Conservation (phyloP, 2,888 invertebrate genomes). For the Lamellibrachia satsuma region DNA sequence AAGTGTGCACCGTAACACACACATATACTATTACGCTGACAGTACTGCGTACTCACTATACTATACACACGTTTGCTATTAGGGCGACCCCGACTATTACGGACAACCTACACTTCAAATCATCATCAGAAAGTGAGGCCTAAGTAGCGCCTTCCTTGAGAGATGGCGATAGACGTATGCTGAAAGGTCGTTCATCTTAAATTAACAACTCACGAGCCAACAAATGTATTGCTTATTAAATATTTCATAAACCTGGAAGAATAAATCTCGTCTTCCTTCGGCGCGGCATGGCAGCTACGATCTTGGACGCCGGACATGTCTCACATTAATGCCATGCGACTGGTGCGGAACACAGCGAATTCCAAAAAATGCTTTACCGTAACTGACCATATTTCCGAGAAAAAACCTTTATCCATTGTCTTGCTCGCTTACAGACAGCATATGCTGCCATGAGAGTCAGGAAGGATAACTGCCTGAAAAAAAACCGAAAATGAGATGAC, state of each 20-base stretch:
- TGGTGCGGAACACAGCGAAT: neutral
- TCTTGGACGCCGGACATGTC: neutral
- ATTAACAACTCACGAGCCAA: neutral
- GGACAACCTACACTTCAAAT: neutral
- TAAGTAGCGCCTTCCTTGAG: neutral
- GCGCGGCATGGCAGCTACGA: neutral
- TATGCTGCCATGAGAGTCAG: no score
- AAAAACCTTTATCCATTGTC: neutral
- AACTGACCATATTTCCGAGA: neutral
- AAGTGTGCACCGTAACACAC: neutral
- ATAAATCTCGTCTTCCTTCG: neutral
- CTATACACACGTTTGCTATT: no score
- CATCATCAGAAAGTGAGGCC: neutral
- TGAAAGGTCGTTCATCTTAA: neutral
- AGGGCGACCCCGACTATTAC: neutral
- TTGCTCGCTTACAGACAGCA: no score
- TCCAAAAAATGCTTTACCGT: neutral
- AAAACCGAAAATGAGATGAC: no score
- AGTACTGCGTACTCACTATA: no score
- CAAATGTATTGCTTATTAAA: neutral
- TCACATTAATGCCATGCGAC: neutral
- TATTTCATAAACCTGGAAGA: neutral
- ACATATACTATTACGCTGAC: neutral
- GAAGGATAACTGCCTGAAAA: no score
- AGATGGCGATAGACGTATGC: neutral